Evolutionary conservation across 1,140 invertebrate genomes (phyloP), one percentile per base, ranked within the genome.

Genomic region (Cryptotermes secundus): DNA sequence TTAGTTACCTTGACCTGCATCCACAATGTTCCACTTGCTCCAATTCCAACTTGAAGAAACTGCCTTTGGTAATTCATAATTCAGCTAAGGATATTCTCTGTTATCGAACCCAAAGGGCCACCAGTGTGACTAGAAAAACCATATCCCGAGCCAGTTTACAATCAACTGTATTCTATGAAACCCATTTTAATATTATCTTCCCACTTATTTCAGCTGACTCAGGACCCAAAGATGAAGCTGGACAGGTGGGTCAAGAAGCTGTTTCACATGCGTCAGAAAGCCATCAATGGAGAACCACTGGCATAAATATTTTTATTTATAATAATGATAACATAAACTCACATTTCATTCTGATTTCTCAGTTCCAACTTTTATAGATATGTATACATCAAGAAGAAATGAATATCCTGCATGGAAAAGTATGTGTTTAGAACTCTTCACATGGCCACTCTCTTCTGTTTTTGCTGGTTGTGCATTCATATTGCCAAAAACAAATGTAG

Each of bases 241-340:
- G 90, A 91, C 36, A 91, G 88, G 86, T 91, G 90, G 90, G 89
- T 91, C 4, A 91, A 90, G 83, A 91, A 91, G 83, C 85, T 91
- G 4, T 91, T 90, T 59, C 88, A 87, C 35, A 84, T 91, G 26
- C 87, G 90, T 81, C 90, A 91, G 84, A 91, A 90, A 86, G 90
- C 89, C 59, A 86, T 90, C 80, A 85, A 86, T 82, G 85, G 85
- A 31, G 85, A 86, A 79, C 85, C 85, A 42, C 42, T 86, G 24
- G 53, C 34, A 53, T 84, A 38, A 85, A 36, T 38, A 2, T 49
- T 83, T n/a, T 72, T 72, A 72, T 72, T 72, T 72, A 72, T 72
- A 72, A 31, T 72, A 72, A 72, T 72, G 26, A 83, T 31, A 14
- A 45, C 53, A 59, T 49, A 82, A 82, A 38, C 59, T n/a, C 59